A percentile compares a stretch with the other conserved stretches of the same genome.
phyloP scores from a whole-genome alignment of 2,797 vertebrate species.

The Serranus cabrilla region DNA sequence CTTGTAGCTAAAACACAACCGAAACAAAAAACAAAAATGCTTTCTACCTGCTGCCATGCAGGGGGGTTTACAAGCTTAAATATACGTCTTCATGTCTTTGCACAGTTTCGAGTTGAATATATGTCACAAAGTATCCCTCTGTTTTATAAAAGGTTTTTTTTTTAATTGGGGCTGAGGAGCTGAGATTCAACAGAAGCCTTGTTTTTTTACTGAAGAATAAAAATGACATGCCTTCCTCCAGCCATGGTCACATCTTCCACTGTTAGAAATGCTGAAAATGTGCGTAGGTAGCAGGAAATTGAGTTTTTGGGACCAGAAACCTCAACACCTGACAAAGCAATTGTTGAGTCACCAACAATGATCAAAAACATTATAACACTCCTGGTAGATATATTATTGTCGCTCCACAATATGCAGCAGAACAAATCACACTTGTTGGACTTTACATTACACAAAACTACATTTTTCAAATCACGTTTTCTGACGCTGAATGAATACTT shows the following conservation, averaged over 20 bases:
- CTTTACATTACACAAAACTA: not conserved
- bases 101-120: no score
- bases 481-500: not conserved
- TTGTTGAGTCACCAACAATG: conserved; percentile 43
- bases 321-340: conserved; percentile 62
- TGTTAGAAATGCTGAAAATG: conserved; percentile 44
- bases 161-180: not conserved
- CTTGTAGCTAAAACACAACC: no score
- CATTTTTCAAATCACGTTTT: conserved; percentile 1
- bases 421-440: not conserved
- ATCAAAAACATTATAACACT: conserved; percentile 30
- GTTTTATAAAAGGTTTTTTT: no score
- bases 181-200: conserved; percentile 12
- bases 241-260: conserved; percentile 33
- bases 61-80: no score
- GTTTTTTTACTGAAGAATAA: not conserved
- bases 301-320: conserved; percentile 40
- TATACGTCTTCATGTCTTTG: no score
- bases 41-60: no score
- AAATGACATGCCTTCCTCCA: not conserved
- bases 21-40: no score
- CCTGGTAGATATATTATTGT: conserved; percentile 14
- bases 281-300: conserved; percentile 62
- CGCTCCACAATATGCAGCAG: not conserved
- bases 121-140: no score